These are phyloP conservation scores for Ditula angustiorana DNA, from an alignment of 2,888 invertebrate genomes.

Conservation along the genomic window DNA sequence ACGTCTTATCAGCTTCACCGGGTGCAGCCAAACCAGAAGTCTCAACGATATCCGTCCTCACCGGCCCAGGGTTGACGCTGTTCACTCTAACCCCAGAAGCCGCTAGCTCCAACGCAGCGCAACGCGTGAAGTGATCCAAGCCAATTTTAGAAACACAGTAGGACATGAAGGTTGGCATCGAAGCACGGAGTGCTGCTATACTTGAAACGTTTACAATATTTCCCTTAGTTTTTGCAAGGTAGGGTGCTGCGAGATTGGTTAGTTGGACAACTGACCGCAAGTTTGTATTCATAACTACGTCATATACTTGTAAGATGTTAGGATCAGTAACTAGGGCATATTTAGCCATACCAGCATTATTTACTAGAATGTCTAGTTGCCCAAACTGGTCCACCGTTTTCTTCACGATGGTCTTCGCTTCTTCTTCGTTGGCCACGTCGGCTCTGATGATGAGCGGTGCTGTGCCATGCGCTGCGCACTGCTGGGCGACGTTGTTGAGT, in stretches of 20 bases:
- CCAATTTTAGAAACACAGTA: slow-evolving; percentile 42
- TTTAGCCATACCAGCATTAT: not conserved
- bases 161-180: not conserved
- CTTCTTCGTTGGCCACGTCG: not conserved
- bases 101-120: slow-evolving; percentile 41
- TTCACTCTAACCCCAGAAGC: slow-evolving; percentile 42
- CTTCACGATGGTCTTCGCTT: slow-evolving; percentile 4
- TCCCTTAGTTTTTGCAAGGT: not conserved
- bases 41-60: slow-evolving; percentile 41
- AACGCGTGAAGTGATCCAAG: slow-evolving; percentile 41
- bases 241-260: not conserved
- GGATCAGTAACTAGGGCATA: not conserved
- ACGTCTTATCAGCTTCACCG: slow-evolving; percentile 58
- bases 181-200: not conserved
- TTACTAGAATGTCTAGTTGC: slow-evolving; percentile 40
- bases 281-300: not conserved
- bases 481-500: too few species aligned
- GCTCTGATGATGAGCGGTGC: not conserved
- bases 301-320: not conserved
- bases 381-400: slow-evolving; percentile 2
- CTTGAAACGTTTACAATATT: not conserved
- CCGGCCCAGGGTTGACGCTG: slow-evolving; percentile 87
- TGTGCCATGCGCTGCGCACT: slow-evolving; percentile 11
- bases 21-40: slow-evolving; percentile 84
- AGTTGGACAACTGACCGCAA: not conserved